Percentiles rank a stretch among this genome's conserved stretches.
These are phyloP conservation scores for Melieria picta DNA, from an alignment of 2,888 invertebrate species.

Conservation along the genomic window DNA sequence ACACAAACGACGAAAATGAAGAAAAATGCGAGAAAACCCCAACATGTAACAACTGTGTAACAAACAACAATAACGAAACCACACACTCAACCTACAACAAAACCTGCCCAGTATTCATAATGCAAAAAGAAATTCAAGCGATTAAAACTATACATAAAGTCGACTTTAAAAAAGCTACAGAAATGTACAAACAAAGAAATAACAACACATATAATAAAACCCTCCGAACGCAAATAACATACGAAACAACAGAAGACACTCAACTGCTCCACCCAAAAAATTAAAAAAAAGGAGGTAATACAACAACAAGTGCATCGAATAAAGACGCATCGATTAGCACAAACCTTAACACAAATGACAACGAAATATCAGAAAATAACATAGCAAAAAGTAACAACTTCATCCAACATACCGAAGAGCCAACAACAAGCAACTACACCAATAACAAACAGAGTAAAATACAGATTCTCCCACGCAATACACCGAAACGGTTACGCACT, in stretches of 20 bases:
- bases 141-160: constrained; percentile 14
- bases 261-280: background rate
- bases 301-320: too few relatives aligned
- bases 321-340: too few relatives aligned
- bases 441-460: constrained; percentile 1
- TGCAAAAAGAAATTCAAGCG: constrained; percentile 14
- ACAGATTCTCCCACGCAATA: background rate
- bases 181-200: constrained; percentile 1
- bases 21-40: constrained; percentile 8
- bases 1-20: background rate
- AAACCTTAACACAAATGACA: too few relatives aligned
- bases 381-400: too few relatives aligned
- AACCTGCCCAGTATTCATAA: constrained; percentile 4
- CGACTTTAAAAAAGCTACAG: constrained; percentile 8
- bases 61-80: background rate
- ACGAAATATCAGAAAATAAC: too few relatives aligned
- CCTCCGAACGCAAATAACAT: background rate
- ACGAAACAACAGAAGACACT: background rate
- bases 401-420: too few relatives aligned
- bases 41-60: constrained; percentile 14
- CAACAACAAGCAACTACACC: background rate
- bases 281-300: too few relatives aligned
- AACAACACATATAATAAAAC: background rate
- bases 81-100: constrained; percentile 2
- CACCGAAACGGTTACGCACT: background rate